These are phyloP conservation scores for Poicephalus meyeri DNA, from an alignment of 2,113 vertebrate genomes.

Conservation along the genomic window DNA sequence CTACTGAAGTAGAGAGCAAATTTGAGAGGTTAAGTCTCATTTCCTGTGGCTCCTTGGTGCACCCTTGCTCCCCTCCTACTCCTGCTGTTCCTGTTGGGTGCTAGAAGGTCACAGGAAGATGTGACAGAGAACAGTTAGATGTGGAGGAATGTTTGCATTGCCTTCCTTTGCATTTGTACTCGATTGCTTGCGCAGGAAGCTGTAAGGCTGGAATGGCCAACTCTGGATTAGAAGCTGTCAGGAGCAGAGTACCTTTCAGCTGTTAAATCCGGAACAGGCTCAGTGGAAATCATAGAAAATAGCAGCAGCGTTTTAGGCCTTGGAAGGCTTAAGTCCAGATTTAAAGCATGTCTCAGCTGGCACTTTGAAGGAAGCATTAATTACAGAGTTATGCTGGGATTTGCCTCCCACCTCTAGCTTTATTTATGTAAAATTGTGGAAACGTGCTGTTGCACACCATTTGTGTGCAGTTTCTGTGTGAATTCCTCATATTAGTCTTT, in stretches of 20 bases:
- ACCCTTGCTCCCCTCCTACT: neutral
- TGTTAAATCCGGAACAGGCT: neutral
- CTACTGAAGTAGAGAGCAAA: neutral
- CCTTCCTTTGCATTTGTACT: neutral
- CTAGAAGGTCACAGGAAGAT: neutral
- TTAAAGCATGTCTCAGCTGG: neutral
- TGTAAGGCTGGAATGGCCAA: neutral
- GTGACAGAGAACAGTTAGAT: neutral
- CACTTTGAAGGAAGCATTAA: neutral
- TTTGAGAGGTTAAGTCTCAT: neutral
- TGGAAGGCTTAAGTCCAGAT: neutral
- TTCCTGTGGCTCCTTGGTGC: neutral
- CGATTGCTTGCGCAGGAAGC: neutral
- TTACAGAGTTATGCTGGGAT: neutral
- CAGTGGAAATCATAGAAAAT: neutral
- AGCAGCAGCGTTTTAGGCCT: neutral
- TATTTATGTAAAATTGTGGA: neutral
- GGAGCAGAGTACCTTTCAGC: neutral
- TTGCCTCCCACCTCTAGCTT: neutral
- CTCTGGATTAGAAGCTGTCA: conserved; percentile 23
- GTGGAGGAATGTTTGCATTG: neutral
- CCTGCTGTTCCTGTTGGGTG: neutral
- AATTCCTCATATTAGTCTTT: neutral
- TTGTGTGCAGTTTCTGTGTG: neutral
- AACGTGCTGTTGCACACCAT: neutral